Base-by-base conservation (phyloP, 2,888 invertebrate genomes). In the Synergus itoensis region DNA sequence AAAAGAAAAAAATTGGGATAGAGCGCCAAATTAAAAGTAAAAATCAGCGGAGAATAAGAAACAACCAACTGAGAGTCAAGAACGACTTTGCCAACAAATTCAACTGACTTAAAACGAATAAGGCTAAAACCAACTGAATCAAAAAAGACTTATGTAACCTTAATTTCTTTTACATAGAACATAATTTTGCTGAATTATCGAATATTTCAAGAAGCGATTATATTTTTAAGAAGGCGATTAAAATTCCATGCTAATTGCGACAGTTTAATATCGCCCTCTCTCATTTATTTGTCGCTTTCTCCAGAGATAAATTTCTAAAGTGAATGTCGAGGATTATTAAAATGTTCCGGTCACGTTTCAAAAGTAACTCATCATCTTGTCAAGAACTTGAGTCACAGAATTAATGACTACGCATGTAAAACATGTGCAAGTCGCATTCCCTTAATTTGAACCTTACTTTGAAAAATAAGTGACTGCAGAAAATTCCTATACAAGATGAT, bases 291-390 rank as follows among this genome's bases (percentile, higher is more conserved):
- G 36, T 73, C 36, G 73, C 73, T 73, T 73, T 73, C 73, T 73
- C 53, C 36, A 9, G 28, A 48, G 73, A 53, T 73, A 73, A 73
- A 40, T 73, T 73, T 73, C 69, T 69, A 73, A 73, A 73, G 53
- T 73, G 48, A 73, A 53, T 73, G 73, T 48, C 45, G 73, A 36
- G 28, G 73, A 73, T 73, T 73, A 73, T 73, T 73, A 73, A 73
- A 73, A 73, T 53, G 73, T 73, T 73, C 73, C 73, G 73, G 73
- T 73, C 73, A 73, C 73, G 73, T 73, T 73, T 73, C 73, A 73
- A 73, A 73, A 73, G 73, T 73, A 73, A 73, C 73, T 73, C 73
- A 36, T 73, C 73, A 73, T 73, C 73, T 73, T 73, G 73, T 73
- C 73, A 73, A 73, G 73, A 53, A 73, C 73, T 73, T 73, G 73